A percentile compares a stretch with the other conserved stretches of the same genome.
These are phyloP conservation scores for Dipodomys ordii DNA, from an alignment of 2,113 vertebrate species.

Conservation along the genomic window DNA sequence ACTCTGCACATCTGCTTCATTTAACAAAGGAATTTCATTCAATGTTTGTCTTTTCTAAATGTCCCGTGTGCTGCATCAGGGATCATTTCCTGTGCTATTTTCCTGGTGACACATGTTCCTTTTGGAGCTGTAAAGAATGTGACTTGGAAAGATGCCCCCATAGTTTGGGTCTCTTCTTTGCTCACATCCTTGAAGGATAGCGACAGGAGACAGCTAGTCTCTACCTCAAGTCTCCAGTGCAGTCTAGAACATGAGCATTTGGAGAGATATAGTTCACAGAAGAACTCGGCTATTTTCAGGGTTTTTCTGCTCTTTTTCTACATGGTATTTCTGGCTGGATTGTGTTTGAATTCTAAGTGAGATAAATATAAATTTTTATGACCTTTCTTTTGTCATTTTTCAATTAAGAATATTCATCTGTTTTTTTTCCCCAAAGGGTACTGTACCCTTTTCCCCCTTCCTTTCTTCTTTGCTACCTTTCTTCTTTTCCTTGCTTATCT, in stretches of 20 bases:
- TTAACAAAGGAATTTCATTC: background rate
- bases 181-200: background rate
- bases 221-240: background rate
- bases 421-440: background rate
- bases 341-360: constrained; percentile 9
- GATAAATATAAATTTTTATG: background rate
- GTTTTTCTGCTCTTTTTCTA: background rate
- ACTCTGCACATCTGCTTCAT: background rate
- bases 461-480: no score
- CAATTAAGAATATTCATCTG: background rate
- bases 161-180: constrained; percentile 43
- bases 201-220: background rate
- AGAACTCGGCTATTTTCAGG: background rate
- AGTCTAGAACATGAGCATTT: background rate
- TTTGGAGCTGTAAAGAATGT: background rate
- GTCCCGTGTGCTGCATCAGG: background rate
- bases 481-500: no score
- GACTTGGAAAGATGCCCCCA: constrained; percentile 15
- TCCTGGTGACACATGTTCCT: background rate
- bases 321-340: background rate
- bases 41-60: background rate
- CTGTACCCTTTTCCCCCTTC: background rate
- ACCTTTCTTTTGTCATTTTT: constrained; percentile 36
- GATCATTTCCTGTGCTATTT: background rate
- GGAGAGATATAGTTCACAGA: background rate